Base-by-base conservation (phyloP, 2,797 vertebrate species). In the Steatocranus sp. region DNA sequence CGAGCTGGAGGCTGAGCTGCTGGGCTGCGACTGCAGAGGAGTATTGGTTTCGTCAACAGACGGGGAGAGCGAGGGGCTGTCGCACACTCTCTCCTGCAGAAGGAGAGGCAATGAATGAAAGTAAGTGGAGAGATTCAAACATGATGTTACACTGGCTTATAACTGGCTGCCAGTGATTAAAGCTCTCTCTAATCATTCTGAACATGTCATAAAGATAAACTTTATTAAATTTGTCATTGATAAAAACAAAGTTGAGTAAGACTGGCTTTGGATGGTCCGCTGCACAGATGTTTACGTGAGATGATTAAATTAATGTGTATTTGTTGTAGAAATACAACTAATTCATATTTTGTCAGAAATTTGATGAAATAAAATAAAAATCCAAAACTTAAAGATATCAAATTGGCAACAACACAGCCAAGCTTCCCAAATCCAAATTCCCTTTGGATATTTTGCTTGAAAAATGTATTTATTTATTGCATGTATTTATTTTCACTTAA, bases 1-100 rank as follows among this genome's bases (percentile, higher is more conserved):
- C 3, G 98, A 98, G 94, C 97, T 98, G 93, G 97, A 97, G 86
- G 97, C 94, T 1, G 97, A 98, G 96, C 97, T 98, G 94, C 97
- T 98, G 81, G 97, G 96, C 82, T 97, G 97, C 0, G 97, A 97
- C 86, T 97, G 97, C 2, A 96, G 94, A 51, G 97, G 97, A 85
- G 97, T 98, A 85, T 96, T 97, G 68, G 92, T 95, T 34, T 98
- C 97, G 77, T 98, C 97, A 36, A 97, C 92, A 76, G 97, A 98
- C 0, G 97, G 97, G 86, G 95, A 94, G 49, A 97, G 97, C 63
- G 98, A 99, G 11, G 97, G 97, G 91, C 97, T 97, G 92, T 98
- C 97, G 75, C 97, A 97, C 88, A 98, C 97, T 88, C 96, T 92
- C 87, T 99, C 98, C 98, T 99, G 89, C 23, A 83, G 83, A 66